phyloP scores from a whole-genome alignment of 2,888 invertebrate species.

The Piscicola geometra region DNA sequence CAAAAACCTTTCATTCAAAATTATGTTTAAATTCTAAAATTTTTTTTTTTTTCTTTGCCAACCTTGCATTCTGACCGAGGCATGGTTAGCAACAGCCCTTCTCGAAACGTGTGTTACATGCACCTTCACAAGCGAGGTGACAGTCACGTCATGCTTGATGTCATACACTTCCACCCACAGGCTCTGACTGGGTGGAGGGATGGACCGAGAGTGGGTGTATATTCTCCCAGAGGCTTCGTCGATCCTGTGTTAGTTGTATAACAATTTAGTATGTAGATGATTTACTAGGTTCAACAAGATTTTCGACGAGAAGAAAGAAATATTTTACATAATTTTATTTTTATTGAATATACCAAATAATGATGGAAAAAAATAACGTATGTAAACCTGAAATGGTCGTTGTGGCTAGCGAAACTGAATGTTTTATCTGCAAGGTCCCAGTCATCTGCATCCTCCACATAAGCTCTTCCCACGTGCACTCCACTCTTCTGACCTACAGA shows the following conservation, averaged over 20 bases:
- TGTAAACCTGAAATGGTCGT: conserved; percentile 28
- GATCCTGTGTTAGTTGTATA: conserved; percentile 54
- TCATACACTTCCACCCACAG: conserved; percentile 80
- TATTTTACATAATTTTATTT: too few relatives aligned
- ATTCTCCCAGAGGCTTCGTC: conserved; percentile 90
- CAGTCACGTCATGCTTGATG: conserved; percentile 69
- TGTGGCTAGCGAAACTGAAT: conserved; percentile 60
- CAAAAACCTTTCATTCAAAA: too few relatives aligned
- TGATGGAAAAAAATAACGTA: neutral
- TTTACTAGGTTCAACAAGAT: too few relatives aligned
- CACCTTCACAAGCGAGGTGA: conserved; percentile 69
- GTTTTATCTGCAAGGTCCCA: conserved; percentile 97
- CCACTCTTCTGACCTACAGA: conserved; percentile 61
- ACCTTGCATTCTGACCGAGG: conserved; percentile 74
- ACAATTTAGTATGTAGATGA: neutral
- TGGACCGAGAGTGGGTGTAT: conserved; percentile 74
- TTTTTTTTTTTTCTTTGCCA: too few relatives aligned
- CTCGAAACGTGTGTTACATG: conserved; percentile 85
- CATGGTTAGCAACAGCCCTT: conserved; percentile 92
- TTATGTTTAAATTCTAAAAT: too few relatives aligned
- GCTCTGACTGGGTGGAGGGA: conserved; percentile 76
- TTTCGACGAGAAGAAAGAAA: too few relatives aligned
- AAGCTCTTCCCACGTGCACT: conserved; percentile 87
- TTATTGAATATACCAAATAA: too few relatives aligned
- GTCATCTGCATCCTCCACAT: conserved; percentile 93